Conservation (phyloP, 2,797 vertebrate species). For the Chloroceryle inda region DNA sequence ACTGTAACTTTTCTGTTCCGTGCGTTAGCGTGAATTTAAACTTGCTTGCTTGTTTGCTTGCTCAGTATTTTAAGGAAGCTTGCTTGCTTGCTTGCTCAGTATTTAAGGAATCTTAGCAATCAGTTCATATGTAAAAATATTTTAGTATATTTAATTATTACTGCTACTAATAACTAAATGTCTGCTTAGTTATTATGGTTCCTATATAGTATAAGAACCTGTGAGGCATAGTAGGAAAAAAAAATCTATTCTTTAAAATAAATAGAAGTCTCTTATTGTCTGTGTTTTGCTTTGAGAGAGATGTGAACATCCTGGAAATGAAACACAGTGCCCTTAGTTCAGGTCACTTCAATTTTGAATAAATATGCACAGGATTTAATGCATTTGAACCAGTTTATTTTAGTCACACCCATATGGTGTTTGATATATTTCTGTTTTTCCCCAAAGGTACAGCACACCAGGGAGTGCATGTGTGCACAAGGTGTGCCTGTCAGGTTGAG, state of each 20-base stretch:
- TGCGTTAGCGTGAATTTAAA: not conserved
- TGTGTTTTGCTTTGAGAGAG: not conserved
- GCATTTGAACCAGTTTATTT: not conserved
- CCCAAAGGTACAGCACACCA: not conserved
- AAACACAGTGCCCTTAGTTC: not conserved
- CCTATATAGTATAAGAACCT: not conserved
- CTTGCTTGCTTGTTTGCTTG: not conserved
- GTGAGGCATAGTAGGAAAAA: not conserved
- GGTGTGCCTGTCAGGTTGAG: not conserved
- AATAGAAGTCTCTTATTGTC: not conserved
- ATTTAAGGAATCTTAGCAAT: not conserved
- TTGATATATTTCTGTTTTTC: not conserved
- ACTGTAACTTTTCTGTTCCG: not conserved
- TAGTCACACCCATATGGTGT: not conserved
- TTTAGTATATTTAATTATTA: not conserved
- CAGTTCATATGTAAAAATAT: not conserved
- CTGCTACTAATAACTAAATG: not conserved
- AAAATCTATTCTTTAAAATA: not conserved
- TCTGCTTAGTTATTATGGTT: not conserved
- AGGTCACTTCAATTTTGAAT: not conserved
- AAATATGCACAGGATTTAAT: not conserved
- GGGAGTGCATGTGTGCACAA: not conserved
- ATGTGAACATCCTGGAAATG: not conserved
- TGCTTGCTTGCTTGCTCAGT: not conserved
- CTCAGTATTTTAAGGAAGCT: not conserved